Evolutionary conservation across 2,113 vertebrate genomes (phyloP).

Genomic region (Pterocles gutturalis): DNA sequence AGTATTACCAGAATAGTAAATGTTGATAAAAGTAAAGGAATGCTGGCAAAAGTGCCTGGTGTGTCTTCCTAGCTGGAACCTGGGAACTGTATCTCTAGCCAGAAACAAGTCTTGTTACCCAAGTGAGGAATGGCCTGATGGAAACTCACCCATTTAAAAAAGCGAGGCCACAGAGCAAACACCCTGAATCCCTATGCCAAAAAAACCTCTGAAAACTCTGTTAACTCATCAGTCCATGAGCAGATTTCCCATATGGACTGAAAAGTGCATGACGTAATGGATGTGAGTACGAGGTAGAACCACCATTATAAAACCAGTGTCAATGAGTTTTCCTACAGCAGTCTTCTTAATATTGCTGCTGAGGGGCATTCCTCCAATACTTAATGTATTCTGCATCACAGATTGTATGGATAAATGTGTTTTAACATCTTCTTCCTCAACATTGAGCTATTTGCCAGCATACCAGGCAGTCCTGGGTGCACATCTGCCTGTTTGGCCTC

Average conservation of each 20-base stretch:
- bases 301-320: not conserved
- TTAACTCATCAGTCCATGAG: not conserved
- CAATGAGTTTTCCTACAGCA: not conserved
- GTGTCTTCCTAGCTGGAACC: not conserved
- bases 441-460: not conserved
- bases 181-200: not conserved
- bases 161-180: accelerated
- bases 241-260: not conserved
- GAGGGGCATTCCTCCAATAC: not conserved
- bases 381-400: not conserved
- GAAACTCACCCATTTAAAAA: not conserved
- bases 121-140: not conserved
- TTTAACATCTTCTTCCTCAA: not conserved
- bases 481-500: not conserved
- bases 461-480: not conserved
- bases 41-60: not conserved
- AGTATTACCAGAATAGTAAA: not conserved
- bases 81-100: not conserved
- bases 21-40: not conserved
- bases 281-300: not conserved
- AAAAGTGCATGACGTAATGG: not conserved
- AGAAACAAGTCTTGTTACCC: not conserved
- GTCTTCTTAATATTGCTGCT: not conserved
- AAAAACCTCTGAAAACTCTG: not conserved
- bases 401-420: not conserved